Evolutionary conservation across 2,113 vertebrate species (phyloP), one percentile per base, ranked within the genome.

Genomic region (Paralichthys olivaceus): DNA sequence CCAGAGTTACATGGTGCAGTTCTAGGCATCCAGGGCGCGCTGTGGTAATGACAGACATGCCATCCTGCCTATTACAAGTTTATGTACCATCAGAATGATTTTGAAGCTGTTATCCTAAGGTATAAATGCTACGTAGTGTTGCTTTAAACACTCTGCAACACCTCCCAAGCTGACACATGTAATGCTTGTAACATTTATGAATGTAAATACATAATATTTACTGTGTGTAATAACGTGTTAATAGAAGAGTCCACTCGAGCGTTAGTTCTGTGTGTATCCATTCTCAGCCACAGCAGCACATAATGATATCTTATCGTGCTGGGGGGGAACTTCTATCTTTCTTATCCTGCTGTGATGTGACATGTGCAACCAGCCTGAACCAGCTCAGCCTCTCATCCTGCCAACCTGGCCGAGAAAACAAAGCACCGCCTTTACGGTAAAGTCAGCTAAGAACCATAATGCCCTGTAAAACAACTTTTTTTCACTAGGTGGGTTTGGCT

Each of bases 401-500:
- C 32, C 32, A 29, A 26, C 62, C 53, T 37, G 6, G n/a, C 17
- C 6, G 4, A 43, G 60, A 49, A 78, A 32, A 59, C 20, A 20
- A 28, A 5, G 14, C 22, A 13, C 15, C 17, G 20, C 72, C 26
- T 77, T 84, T 56, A 69, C 32, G 0, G 9, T 69, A 49, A 69
- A 75, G 25, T 77, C 70, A 80, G 55, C 78, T 47, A 55, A 55
- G 3, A 69, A 45, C 25, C 26, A 54, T 12, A 69, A 70, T 4
- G 22, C 17, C 0, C 49, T 29, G 15, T 59, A 63, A 78, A 69
- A 77, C 17, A 28, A 66, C 57, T 72, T 57, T 40, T 34, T 13
- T 13, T 40, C 37, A 40, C 37, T 51, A 72, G 56, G 72, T 71
- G 40, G 37, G 51, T 71, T 75, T 72, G 63, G 63, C 79, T 26